These are phyloP conservation scores for Eptatretus atami DNA, from an alignment of 2,797 vertebrate genomes.

Conservation along the genomic window DNA sequence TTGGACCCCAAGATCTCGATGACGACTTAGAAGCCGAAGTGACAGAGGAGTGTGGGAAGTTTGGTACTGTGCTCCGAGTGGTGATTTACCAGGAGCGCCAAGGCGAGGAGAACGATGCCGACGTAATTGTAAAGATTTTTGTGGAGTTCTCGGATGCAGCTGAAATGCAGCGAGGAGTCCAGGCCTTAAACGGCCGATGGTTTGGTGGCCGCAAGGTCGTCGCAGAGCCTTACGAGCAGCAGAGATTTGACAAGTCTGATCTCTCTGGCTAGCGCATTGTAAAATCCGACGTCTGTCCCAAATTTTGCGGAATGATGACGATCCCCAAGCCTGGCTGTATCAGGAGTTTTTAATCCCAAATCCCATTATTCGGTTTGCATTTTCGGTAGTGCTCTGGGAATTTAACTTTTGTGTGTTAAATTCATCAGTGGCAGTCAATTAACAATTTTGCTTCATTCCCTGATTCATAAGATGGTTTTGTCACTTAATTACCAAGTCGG, in stretches of 20 bases:
- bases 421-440: too few species aligned
- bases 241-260: background rate
- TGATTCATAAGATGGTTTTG: too few species aligned
- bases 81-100: constrained; percentile 3
- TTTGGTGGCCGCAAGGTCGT: background rate
- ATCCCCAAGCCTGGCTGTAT: too few species aligned
- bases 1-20: background rate
- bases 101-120: background rate
- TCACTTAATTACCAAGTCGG: too few species aligned
- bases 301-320: too few species aligned
- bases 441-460: too few species aligned
- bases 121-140: constrained; percentile 2
- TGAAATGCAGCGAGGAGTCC: background rate
- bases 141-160: background rate
- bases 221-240: background rate
- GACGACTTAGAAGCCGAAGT: background rate
- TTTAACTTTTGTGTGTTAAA: too few species aligned
- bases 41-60: background rate
- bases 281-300: too few species aligned
- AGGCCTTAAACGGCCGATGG: background rate
- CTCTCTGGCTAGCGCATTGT: background rate
- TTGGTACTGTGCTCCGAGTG: background rate
- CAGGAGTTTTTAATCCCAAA: too few species aligned
- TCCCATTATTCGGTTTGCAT: too few species aligned
- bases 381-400: too few species aligned